These are phyloP conservation scores for Carterocephalus palaemon DNA, from an alignment of 2,888 invertebrate genomes.

Conservation along the genomic window DNA sequence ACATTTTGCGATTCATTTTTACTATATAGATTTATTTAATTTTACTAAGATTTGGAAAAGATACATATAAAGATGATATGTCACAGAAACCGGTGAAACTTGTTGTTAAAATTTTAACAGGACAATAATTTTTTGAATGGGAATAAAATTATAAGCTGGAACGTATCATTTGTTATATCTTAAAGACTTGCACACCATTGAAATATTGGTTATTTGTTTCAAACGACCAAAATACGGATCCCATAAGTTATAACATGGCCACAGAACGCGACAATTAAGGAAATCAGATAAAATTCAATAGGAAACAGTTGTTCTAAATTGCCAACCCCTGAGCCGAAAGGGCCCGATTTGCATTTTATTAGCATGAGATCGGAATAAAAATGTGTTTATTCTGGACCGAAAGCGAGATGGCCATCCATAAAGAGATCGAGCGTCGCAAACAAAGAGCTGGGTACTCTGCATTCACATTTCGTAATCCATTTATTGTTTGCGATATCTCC, in stretches of 20 bases:
- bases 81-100: too few species aligned
- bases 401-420: conserved; percentile 38
- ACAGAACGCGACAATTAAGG: conserved; percentile 51
- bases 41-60: too few species aligned
- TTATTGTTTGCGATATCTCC: conserved; percentile 11
- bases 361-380: conserved; percentile 71
- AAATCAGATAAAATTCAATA: conserved; percentile 68
- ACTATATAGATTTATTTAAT: too few species aligned
- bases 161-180: too few species aligned
- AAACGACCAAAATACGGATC: not conserved
- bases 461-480: conserved; percentile 18
- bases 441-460: conserved; percentile 8
- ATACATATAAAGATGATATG: too few species aligned
- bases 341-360: conserved; percentile 73
- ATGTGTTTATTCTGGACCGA: conserved; percentile 71
- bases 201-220: not conserved
- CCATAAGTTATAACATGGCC: conserved; percentile 14
- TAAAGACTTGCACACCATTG: too few species aligned
- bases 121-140: too few species aligned
- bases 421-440: conserved; percentile 6
- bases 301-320: conserved; percentile 60
- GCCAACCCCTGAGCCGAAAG: conserved; percentile 68
- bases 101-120: too few species aligned
- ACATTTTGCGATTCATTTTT: too few species aligned
- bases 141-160: too few species aligned